A percentile compares a stretch with the other conserved stretches of the same genome.
These are phyloP conservation scores for Opisthograptis luteolata DNA, from an alignment of 2,888 invertebrate species.

Conservation along the genomic window DNA sequence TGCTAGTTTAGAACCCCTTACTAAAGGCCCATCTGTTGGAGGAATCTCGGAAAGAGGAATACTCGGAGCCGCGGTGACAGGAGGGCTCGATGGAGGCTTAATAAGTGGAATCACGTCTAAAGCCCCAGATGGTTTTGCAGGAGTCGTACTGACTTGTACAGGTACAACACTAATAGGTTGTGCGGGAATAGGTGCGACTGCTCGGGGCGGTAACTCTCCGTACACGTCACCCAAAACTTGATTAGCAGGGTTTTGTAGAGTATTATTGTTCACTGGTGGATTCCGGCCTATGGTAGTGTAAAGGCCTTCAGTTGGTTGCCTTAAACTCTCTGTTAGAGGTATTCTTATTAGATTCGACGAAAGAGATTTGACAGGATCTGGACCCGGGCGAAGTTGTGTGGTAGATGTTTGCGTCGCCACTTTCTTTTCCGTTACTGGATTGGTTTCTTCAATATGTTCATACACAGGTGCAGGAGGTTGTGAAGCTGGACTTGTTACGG, in stretches of 20 bases:
- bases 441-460: slow-evolving; percentile 38
- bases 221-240: slow-evolving; percentile 10
- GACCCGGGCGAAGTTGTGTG: slow-evolving; percentile 24
- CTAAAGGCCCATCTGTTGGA: slow-evolving; percentile 19
- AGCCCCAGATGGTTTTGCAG: background rate
- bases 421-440: background rate
- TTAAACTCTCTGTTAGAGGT: slow-evolving; percentile 11
- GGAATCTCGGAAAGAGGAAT: slow-evolving; percentile 14
- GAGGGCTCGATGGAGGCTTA: slow-evolving; percentile 4
- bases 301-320: slow-evolving; percentile 2
- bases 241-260: background rate
- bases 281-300: slow-evolving; percentile 9
- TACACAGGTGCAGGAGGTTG: slow-evolving; percentile 43
- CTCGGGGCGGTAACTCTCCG: slow-evolving; percentile 26
- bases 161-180: background rate
- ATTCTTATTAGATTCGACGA: slow-evolving; percentile 11
- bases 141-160: background rate
- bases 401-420: slow-evolving; percentile 19
- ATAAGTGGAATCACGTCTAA: slow-evolving; percentile 11
- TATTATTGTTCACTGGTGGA: slow-evolving; percentile 7
- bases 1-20: slow-evolving; percentile 55
- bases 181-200: slow-evolving; percentile 3
- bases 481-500: slow-evolving; percentile 5
- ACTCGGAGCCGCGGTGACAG: background rate
- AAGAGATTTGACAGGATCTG: slow-evolving; percentile 8